A percentile compares a stretch with the other conserved stretches of the same genome.
phyloP scores from a whole-genome alignment of 2,888 invertebrate species.

The Brassicogethes aeneus region DNA sequence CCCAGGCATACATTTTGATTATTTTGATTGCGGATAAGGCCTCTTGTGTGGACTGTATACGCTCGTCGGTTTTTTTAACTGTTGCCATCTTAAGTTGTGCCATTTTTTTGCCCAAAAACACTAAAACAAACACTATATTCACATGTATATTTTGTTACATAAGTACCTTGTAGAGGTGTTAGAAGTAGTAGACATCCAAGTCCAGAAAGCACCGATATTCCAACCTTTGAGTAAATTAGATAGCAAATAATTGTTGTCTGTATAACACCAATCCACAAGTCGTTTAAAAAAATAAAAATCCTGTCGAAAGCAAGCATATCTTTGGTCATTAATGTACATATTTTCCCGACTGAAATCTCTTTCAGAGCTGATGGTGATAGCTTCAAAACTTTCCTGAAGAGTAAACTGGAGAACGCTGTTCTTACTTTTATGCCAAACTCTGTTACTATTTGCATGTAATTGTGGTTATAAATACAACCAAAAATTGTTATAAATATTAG shows the following conservation, averaged over 20 bases:
- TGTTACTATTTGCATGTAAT: conserved; percentile 66
- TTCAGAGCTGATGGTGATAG: conserved; percentile 48
- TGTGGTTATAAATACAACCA: conserved; percentile 47
- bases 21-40: conserved; percentile 23
- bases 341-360: conserved; percentile 60
- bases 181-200: conserved; percentile 43
- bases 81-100: conserved; percentile 16
- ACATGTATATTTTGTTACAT: no score
- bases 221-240: conserved; percentile 59
- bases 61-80: conserved; percentile 22
- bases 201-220: conserved; percentile 44
- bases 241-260: conserved; percentile 72
- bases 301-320: conserved; percentile 88
- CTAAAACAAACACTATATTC: conserved; percentile 12
- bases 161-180: conserved; percentile 40
- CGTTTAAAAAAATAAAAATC: conserved; percentile 79
- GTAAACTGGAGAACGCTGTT: conserved; percentile 68
- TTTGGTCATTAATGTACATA: conserved; percentile 84
- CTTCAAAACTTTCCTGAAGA: conserved; percentile 59
- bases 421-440: conserved; percentile 69
- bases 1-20: conserved; percentile 29
- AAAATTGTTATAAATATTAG: neutral
- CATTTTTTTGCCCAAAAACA: conserved; percentile 17
- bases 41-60: conserved; percentile 24
- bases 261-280: conserved; percentile 83